A percentile compares a stretch with the other conserved stretches of the same genome.
Conservation (phyloP, 2,888 invertebrate species). For the Tetanocera ferruginea region DNA sequence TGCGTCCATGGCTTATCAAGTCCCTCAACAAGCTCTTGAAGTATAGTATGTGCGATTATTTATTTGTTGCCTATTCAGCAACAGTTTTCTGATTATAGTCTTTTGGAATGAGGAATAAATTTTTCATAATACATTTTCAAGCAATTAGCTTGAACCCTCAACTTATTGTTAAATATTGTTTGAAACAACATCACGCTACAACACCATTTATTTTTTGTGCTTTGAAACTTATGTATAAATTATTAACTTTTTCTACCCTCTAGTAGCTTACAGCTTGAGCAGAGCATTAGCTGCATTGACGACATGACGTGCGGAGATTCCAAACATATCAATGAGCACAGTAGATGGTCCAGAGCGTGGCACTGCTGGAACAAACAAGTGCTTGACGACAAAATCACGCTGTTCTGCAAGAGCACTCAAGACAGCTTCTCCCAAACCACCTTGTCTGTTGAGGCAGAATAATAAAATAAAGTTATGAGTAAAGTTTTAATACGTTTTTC, state of each 20-base stretch:
- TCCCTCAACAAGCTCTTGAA: too few relatives aligned
- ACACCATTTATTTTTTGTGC: background rate
- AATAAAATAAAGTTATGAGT: background rate
- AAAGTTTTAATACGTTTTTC: background rate
- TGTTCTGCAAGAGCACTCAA: conserved; percentile 82
- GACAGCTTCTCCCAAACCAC: conserved; percentile 97
- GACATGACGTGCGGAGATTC: conserved; percentile 87
- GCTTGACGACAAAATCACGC: conserved; percentile 79
- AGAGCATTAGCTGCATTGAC: conserved; percentile 78
- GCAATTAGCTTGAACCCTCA: background rate
- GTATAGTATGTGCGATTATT: too few relatives aligned
- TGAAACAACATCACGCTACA: conserved; percentile 2
- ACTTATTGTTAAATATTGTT: background rate
- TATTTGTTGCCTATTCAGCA: background rate
- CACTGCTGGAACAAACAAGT: conserved; percentile 84
- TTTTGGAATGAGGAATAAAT: conserved; percentile 4
- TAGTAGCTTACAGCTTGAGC: conserved; percentile 71
- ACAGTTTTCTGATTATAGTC: background rate
- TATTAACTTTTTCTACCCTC: background rate
- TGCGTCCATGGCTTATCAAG: too few relatives aligned
- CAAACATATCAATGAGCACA: conserved; percentile 88
- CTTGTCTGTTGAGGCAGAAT: conserved; percentile 69
- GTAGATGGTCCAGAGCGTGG: conserved; percentile 94
- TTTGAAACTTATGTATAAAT: background rate
- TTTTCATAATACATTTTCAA: background rate